Evolutionary conservation across 2,888 invertebrate species (phyloP).

Genomic region (Ectropis crepuscularia): DNA sequence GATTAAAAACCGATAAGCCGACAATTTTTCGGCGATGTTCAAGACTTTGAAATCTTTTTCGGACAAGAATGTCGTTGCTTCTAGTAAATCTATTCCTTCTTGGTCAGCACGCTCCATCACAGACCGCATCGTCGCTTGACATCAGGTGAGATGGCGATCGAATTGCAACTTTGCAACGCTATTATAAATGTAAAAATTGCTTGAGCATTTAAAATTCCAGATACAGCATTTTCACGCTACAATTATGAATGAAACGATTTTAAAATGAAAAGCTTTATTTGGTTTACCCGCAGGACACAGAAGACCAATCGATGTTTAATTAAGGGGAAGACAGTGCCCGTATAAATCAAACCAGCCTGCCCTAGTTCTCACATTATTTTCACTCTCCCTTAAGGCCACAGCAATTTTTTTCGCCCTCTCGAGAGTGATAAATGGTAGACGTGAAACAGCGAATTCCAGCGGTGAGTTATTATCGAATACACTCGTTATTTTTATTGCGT

Average conservation of each 20-base stretch:
- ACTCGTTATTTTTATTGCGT: constrained; percentile 43
- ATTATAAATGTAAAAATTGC: no score
- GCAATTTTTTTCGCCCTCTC: constrained; percentile 68
- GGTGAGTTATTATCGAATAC: constrained; percentile 54
- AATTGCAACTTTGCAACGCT: no score
- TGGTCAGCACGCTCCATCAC: no score
- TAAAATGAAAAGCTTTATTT: not conserved
- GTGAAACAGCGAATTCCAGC: constrained; percentile 65
- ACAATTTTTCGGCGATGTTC: no score
- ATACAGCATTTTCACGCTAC: no score
- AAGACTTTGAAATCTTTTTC: no score
- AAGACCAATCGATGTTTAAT: constrained; percentile 53
- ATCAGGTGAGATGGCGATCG: no score
- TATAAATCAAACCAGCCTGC: constrained; percentile 65
- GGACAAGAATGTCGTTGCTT: no score
- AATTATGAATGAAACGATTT: not conserved
- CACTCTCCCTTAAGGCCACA: constrained; percentile 57
- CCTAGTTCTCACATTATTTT: constrained; percentile 64
- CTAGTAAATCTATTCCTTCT: no score
- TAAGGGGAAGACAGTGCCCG: constrained; percentile 51
- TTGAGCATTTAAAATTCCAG: no score
- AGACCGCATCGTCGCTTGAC: no score
- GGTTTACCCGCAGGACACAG: constrained; percentile 11
- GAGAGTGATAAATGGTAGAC: constrained; percentile 67
- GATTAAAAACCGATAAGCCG: no score